Evolutionary conservation across 1,140 invertebrate genomes (phyloP), one percentile per base, ranked within the genome.

Genomic region (Drosophila serrata): DNA sequence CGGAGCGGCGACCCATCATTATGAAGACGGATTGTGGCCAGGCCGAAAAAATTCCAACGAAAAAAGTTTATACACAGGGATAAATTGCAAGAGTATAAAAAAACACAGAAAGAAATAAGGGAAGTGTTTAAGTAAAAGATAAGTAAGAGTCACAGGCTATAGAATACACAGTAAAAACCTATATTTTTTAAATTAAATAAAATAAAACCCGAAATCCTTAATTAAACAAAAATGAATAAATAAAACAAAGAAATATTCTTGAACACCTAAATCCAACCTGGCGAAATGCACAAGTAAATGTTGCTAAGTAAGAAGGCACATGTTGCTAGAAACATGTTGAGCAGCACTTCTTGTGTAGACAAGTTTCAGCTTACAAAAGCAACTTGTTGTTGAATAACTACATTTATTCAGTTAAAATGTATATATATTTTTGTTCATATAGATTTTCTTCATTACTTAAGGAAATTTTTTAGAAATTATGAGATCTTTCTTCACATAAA

Each of bases 1-100:
- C 22, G 15, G 22, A 51, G 15, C 22, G 31, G 12, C 56, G 46
- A 43, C 65, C 62, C 68, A 70, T 72, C 68, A 72, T 72, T 72
- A 72, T 58, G 33, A 53, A 43, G 65, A 49, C 51, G 53, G 35
- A 67, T 40, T 68, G 60, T 40, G 64, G 64, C n/a, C 43, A 39
- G 35, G 43, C 42, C 59, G 33, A 31, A 42, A 45, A 39, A 48
- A 49, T 70, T 72, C 51, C 65, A 72, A 29, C 11, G 64, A 70
- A 70, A 70, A 70, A 58, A 29, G 2, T 33, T 24, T 11, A 40
- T 31, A 13, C 56, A 24, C 56, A 42, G 27, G 17, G 29, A 56
- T 62, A 19, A 62, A 62, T 57, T 39, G 33, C n/a, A 19, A 37
- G 0, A 4, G 15, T n/a, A 22, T 13, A 11, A 3, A 3, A 6